These are phyloP conservation scores for Seira ritae DNA, from an alignment of 2,888 invertebrate species.

Conservation along the genomic window DNA sequence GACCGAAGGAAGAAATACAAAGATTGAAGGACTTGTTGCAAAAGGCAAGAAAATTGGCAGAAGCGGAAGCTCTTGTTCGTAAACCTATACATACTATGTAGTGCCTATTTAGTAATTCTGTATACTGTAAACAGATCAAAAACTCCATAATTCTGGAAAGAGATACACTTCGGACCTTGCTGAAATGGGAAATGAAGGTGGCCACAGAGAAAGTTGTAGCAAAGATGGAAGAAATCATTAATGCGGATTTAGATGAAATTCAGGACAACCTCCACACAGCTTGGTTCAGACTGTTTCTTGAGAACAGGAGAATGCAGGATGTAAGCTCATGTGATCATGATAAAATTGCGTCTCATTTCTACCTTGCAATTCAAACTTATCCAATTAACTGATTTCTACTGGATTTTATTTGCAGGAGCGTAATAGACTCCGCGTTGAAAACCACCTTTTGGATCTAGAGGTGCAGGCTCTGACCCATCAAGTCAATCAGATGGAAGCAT, in stretches of 20 bases:
- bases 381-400: too few relatives aligned
- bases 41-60: constrained; percentile 44
- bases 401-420: too few relatives aligned
- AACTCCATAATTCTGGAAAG: constrained; percentile 66
- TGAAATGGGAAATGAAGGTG: constrained; percentile 69
- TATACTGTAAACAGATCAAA: constrained; percentile 67
- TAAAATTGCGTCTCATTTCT: too few relatives aligned
- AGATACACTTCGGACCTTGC: constrained; percentile 65
- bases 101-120: too few relatives aligned
- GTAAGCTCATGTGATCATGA: constrained; percentile 46
- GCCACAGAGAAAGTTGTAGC: constrained; percentile 65
- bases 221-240: constrained; percentile 69
- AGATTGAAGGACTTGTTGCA: constrained; percentile 53
- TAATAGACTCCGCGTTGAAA: constrained; percentile 64
- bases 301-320: constrained; percentile 66
- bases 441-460: constrained; percentile 70
- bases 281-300: constrained; percentile 70
- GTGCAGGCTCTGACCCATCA: constrained; percentile 66
- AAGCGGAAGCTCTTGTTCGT: too few relatives aligned
- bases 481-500: constrained; percentile 64
- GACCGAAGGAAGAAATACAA: constrained; percentile 66
- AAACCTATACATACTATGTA: too few relatives aligned
- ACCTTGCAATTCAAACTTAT: too few relatives aligned
- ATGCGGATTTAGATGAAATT: constrained; percentile 68
- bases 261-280: constrained; percentile 66